phyloP scores from a whole-genome alignment of 2,797 vertebrate species.

The Peromyscus attwateri region DNA sequence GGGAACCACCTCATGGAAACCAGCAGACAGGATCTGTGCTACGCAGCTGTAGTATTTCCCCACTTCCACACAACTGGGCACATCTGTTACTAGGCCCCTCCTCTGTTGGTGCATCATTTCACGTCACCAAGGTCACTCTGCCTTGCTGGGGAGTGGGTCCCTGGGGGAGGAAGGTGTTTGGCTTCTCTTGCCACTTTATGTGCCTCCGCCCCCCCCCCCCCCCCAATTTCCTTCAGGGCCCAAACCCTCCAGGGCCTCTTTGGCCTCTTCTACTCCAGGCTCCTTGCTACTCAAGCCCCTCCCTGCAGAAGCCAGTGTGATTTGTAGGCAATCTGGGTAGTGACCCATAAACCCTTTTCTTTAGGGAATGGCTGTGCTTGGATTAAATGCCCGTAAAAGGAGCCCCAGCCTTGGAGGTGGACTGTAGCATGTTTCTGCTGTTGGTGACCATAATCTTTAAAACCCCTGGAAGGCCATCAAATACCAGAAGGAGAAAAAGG shows the following conservation, averaged over 20 bases:
- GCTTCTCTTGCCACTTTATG: background rate
- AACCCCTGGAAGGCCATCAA: constrained; percentile 56
- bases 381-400: constrained; percentile 67
- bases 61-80: background rate
- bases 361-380: constrained; percentile 35
- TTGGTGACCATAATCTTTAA: constrained; percentile 82
- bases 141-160: background rate
- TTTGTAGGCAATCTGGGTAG: background rate
- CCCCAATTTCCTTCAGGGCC: too few relatives aligned
- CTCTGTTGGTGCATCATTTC: background rate
- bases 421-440: constrained; percentile 65
- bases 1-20: background rate
- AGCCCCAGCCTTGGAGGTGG: constrained; percentile 61
- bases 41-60: background rate
- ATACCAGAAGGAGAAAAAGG: background rate
- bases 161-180: background rate
- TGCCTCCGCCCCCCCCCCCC: too few relatives aligned
- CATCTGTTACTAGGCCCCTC: background rate
- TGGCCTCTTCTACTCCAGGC: background rate
- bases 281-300: background rate
- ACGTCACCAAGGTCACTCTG: background rate
- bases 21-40: background rate
- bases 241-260: too few relatives aligned
- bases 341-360: constrained; percentile 72
- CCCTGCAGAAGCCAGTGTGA: background rate